These are phyloP conservation scores for Sitta carolinensis DNA, from an alignment of 2,797 vertebrate genomes.

Conservation along the genomic window DNA sequence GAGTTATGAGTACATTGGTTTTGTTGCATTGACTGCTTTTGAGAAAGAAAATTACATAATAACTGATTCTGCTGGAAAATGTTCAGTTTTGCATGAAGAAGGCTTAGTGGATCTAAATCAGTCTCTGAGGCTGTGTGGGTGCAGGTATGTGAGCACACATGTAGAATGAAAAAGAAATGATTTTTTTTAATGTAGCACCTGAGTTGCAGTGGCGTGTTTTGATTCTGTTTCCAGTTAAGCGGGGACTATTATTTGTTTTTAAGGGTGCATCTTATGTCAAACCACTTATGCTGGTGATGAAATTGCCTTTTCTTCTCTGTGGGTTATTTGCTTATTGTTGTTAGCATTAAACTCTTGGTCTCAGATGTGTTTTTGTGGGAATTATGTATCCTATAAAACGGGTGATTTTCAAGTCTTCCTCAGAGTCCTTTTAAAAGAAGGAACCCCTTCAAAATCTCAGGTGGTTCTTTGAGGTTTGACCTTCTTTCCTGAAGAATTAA, in stretches of 20 bases:
- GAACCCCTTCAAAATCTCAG: background rate
- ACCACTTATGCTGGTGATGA: background rate
- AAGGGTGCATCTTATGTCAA: background rate
- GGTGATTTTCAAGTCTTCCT: background rate
- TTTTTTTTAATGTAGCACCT: slow-evolving; percentile 6
- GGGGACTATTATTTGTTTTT: background rate
- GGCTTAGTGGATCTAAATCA: slow-evolving; percentile 28
- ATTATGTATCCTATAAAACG: background rate
- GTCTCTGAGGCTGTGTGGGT: slow-evolving; percentile 53
- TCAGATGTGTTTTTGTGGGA: background rate
- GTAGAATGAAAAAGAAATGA: background rate
- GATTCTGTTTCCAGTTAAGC: background rate
- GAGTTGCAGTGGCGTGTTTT: slow-evolving; percentile 23
- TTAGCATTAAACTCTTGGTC: background rate
- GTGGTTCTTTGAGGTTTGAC: slow-evolving; percentile 33
- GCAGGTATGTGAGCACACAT: slow-evolving; percentile 41
- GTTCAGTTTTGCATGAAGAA: background rate
- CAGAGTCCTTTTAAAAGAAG: slow-evolving; percentile 5
- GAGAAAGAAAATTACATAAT: background rate
- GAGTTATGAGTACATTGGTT: background rate
- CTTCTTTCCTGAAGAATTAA: slow-evolving; percentile 51
- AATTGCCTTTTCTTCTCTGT: background rate
- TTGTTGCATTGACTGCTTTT: background rate
- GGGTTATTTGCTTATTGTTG: background rate
- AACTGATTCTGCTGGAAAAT: background rate